Conservation (phyloP, 2,797 vertebrate species). For the Dromococcyx pavoninus region DNA sequence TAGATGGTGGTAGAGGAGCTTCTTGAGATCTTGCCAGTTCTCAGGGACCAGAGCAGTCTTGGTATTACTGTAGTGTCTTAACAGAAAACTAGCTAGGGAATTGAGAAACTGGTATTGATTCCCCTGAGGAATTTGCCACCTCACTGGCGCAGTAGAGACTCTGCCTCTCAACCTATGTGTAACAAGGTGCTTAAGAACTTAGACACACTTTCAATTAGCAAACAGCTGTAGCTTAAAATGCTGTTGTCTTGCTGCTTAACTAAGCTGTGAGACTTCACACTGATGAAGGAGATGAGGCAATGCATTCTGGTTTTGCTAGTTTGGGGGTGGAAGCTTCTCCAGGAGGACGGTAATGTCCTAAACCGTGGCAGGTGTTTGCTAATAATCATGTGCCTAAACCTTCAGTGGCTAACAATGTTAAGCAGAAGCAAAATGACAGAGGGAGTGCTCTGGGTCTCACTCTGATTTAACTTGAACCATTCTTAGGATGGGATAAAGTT, state of each 20-base stretch:
- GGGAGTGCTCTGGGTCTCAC: background rate
- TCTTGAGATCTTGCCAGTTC: background rate
- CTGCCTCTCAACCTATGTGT: background rate
- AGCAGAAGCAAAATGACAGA: background rate
- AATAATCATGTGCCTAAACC: background rate
- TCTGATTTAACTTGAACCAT: background rate
- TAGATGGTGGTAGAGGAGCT: background rate
- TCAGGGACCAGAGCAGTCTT: background rate
- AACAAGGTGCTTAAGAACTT: constrained; percentile 52
- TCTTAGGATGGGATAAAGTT: background rate
- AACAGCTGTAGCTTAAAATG: constrained; percentile 40
- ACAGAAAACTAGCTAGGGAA: constrained; percentile 29
- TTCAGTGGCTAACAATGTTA: background rate
- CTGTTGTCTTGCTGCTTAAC: background rate
- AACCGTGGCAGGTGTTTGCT: background rate
- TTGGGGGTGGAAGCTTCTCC: background rate
- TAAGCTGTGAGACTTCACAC: background rate
- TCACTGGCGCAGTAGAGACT: constrained; percentile 6
- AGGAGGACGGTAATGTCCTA: background rate
- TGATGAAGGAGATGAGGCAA: background rate
- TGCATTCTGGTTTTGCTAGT: background rate
- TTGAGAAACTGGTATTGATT: constrained; percentile 39
- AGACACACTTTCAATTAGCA: constrained; percentile 50
- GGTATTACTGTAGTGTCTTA: background rate
- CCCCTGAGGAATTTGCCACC: constrained; percentile 48